Evolutionary conservation across 1,140 invertebrate species (phyloP), one percentile per base, ranked within the genome.

Genomic region (Drosophila athabasca): DNA sequence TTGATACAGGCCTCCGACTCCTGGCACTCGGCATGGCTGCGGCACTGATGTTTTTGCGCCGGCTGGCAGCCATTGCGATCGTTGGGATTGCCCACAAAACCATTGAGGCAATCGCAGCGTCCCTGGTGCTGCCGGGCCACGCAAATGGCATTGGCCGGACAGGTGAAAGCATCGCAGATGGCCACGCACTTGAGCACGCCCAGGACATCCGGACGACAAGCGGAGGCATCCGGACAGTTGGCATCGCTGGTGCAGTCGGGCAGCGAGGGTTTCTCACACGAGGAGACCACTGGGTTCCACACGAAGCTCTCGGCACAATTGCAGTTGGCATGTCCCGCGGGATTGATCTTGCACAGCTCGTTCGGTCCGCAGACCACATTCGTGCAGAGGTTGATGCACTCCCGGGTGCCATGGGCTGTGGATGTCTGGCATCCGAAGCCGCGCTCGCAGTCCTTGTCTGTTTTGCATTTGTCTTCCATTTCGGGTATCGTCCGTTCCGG

Each of bases 11-110:
- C 94, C 79, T 97, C 95, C 60, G 94, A 94, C 93, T 97, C 96
- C 15, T 94, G 89, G 81, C 97, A 98, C 84, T 97, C 95, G 46
- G 94, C 95, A 91, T 97, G 95, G 29, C 94, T 94, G n/a, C 92
- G 91, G 82, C 97, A 98, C 89, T 95, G 93, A 82, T 97, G 95
- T 88, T 94, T 94, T 2, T 94, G 92, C 1, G 94, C 90, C 9
- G 94, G 93, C 66, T 95, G 93, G 81, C 97, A 98, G 7, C 97
- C 97, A 65, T 95, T 95, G 15, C 97, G 94, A 85, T 97, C 96
- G 79, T 97, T 97, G 4, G 97, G 96, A 93, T 98, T 97, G 15
- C 97, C 97, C 17, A 94, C 94, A 89, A 94, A 97, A 3, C 96
- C 96, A n/a, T 93, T 89, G 2, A 95, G 91, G 90, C 97, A 98